Percentiles rank a stretch among this genome's conserved stretches.
phyloP scores from a whole-genome alignment of 2,113 vertebrate species.

The Coracopsis vasa region DNA sequence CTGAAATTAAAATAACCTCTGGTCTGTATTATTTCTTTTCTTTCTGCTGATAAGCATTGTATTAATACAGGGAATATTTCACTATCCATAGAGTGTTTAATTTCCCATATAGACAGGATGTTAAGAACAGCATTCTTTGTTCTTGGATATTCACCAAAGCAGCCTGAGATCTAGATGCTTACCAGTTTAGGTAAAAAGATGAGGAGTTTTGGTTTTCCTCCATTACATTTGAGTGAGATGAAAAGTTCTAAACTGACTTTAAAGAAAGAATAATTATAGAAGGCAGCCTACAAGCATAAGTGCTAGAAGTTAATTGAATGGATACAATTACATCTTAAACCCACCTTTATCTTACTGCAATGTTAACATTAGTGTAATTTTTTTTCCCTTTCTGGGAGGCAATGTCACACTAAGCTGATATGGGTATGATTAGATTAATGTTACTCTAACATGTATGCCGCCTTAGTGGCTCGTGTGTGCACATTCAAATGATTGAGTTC shows the following conservation, averaged over 20 bases:
- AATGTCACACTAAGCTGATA: constrained; percentile 45
- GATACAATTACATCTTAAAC: background rate
- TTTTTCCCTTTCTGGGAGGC: constrained; percentile 29
- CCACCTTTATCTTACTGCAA: background rate
- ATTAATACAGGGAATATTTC: background rate
- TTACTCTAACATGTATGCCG: constrained; percentile 26
- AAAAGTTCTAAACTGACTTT: background rate
- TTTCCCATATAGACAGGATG: background rate
- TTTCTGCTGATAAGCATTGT: background rate
- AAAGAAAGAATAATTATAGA: background rate
- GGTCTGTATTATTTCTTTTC: background rate
- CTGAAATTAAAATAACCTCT: background rate
- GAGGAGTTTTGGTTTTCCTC: background rate
- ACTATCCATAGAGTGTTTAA: background rate
- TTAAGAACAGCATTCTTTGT: background rate
- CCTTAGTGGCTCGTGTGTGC: background rate
- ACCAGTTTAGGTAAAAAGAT: background rate
- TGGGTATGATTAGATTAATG: constrained; percentile 36
- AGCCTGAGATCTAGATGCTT: background rate
- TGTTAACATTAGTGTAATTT: constrained; percentile 30
- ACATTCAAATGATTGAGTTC: background rate
- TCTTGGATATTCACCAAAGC: background rate
- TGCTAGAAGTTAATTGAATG: constrained; percentile 9
- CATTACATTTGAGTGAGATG: background rate
- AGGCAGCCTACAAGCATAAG: background rate